A percentile compares a stretch with the other conserved stretches of the same genome.
Evolutionary conservation across 2,113 vertebrate genomes (phyloP).

Genomic region (Amphiprion ocellaris): DNA sequence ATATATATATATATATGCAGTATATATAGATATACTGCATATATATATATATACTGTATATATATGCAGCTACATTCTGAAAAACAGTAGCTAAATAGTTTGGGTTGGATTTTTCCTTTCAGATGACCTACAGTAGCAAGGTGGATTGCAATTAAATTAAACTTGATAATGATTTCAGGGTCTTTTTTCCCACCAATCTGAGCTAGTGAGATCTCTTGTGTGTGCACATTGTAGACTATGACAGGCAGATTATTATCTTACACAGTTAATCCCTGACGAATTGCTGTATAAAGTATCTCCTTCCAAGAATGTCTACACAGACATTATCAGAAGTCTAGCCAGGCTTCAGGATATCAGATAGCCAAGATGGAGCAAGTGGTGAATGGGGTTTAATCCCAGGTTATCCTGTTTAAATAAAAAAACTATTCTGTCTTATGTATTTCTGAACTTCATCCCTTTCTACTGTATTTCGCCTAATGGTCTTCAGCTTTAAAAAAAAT

Average conservation of each 20-base stretch:
- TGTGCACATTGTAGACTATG: constrained; percentile 26
- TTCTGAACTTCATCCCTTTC: too few relatives aligned
- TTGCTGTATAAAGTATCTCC: constrained; percentile 45
- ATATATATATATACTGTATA: too few relatives aligned
- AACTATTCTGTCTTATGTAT: too few relatives aligned
- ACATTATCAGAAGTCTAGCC: constrained; percentile 29
- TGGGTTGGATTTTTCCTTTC: not conserved
- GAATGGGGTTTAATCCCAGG: not conserved
- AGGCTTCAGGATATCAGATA: constrained; percentile 44
- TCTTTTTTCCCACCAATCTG: constrained; percentile 1
- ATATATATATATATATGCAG: too few relatives aligned
- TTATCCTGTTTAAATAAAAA: constrained; percentile 32
- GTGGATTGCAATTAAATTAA: not conserved
- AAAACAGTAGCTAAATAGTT: not conserved
- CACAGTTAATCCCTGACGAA: constrained; percentile 54
- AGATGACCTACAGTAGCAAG: not conserved
- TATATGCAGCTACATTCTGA: too few relatives aligned
- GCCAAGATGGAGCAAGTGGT: not conserved
- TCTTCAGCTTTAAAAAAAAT: constrained; percentile 9
- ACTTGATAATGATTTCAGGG: not conserved
- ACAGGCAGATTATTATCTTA: constrained; percentile 45
- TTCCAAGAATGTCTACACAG: constrained; percentile 41
- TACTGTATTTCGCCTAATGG: not conserved
- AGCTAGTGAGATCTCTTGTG: not conserved
- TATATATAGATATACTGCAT: too few relatives aligned